These are phyloP conservation scores for Mactra quadrangularis DNA, from an alignment of 1,140 invertebrate genomes.

Conservation along the genomic window DNA sequence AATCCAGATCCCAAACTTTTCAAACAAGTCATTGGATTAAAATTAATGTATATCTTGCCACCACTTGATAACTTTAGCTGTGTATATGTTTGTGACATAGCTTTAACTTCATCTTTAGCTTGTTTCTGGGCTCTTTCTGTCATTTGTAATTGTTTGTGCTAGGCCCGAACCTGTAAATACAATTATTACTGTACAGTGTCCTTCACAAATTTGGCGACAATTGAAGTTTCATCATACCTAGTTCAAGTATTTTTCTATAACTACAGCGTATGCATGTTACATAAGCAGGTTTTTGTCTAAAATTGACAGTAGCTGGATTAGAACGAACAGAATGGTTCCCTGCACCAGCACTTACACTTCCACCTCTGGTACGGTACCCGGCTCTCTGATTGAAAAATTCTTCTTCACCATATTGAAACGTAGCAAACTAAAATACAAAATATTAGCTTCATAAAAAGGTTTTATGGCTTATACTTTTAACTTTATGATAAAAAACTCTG, in stretches of 20 bases:
- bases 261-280: too few relatives aligned
- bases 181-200: too few relatives aligned
- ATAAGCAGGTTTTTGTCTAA: conserved; percentile 75
- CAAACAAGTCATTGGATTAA: too few relatives aligned
- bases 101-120: conserved; percentile 78
- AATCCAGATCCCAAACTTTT: too few relatives aligned
- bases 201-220: too few relatives aligned
- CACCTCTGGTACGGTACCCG: conserved; percentile 80
- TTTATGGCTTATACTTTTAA: too few relatives aligned
- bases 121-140: conserved; percentile 76
- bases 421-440: conserved; percentile 73
- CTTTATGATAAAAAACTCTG: too few relatives aligned
- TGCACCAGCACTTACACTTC: conserved; percentile 73
- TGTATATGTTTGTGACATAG: conserved; percentile 74
- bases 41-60: too few relatives aligned
- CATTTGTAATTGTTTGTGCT: conserved; percentile 80
- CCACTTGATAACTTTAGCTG: conserved; percentile 82
- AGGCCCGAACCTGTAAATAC: conserved; percentile 84
- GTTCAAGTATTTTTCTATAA: too few relatives aligned
- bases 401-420: conserved; percentile 77
- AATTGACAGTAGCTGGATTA: conserved; percentile 76
- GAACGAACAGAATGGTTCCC: conserved; percentile 69
- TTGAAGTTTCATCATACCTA: too few relatives aligned
- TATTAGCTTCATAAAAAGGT: background rate
- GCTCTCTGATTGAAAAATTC: conserved; percentile 78